Base-by-base conservation (phyloP, 2,888 invertebrate genomes). In the Thera britannica region DNA sequence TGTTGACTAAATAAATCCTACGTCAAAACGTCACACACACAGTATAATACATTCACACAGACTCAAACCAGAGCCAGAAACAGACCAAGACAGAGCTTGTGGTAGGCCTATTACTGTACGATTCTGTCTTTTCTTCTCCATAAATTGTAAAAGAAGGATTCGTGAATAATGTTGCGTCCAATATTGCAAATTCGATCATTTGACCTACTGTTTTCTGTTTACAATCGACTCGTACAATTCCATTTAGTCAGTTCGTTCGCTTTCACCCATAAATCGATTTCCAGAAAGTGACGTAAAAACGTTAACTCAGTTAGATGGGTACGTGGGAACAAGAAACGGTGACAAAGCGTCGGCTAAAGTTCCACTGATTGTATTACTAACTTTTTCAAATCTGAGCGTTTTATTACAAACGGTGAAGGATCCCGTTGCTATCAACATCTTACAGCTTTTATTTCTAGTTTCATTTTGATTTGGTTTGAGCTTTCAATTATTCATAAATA, bases 201-300 rank as follows among this genome's bases (percentile, higher is more conserved):
- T 48, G 56, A 38, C 34, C 41, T 38, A 48, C 59, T 66, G 63
- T 70, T 70, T 38, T 41, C 59, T 66, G 63, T 70, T 70, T 66
- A 70, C 70, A 70, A 63, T 70, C 55, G 63, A 61, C 70, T 70
- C 54, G 54, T 62, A 70, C 66, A 66, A 66, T 63, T 52, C 59
- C 51, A 61, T 58, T 68, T 56, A 64, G 59, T 66, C 62, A 65
- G 58, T 70, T 70, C 62, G 64, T 67, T 62, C 79, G 83, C 84
- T 86, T 86, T 87, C 85, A 70, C 81, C 73, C 74, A 76, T 81
- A 80, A 83, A 85, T 83, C 81, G 82, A 81, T 84, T 87, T 77
- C 79, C 77, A 84, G 83, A 75, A 83, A 87, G 82, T 75, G 77
- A 78, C 78, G 77, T 81, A 88, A 89, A 89, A 89, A 89, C 79